Evolutionary conservation across 2,113 vertebrate species (phyloP), one percentile per base, ranked within the genome.

Genomic region (Crotalus helleri): DNA sequence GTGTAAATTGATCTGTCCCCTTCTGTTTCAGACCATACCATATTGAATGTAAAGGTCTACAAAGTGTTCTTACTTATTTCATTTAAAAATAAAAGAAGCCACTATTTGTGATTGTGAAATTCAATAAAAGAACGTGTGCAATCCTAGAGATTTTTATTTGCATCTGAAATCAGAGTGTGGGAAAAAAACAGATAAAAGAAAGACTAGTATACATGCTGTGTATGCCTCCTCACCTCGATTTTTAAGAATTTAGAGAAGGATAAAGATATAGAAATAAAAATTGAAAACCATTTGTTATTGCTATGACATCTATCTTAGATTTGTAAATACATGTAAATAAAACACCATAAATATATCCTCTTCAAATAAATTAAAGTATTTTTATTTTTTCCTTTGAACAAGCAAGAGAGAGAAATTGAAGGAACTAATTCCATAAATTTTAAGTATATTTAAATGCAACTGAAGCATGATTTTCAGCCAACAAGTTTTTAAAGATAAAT

Each of bases 221-320:
- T 39, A 39, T 81, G 1, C 17, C 33, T 44, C 74, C 33, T 81
- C 33, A 81, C 7, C 7, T 21, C 39, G 17, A 44, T 81, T 81
- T 89, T 94, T 85, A 57, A n/a, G 94, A 90, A 92, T 91, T 96
- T 12, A 96, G 93, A 93, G 95, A 92, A 88, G 57, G 85, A 95
- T 61, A 2, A 89, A 23, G 21, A 11, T 3, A 58, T 5, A 11
- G 3, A 13, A 15, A 39, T 19, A 85, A 55, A 1, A 91, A 49
- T 3, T 3, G 46, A 91, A 53, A 89, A 94, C 93, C 94, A 54
- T 95, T 92, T 96, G 53, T 23, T 85, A 58, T 51, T 92, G n/a
- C 2, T 29, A 49, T 19, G 9, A n/a, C 26, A 51, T 59, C 12
- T 33, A 74, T 46, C 3, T 89, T 95, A 94, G 92, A 12, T 88